Conservation (phyloP, 2,797 vertebrate species). For the Eulemur albifrons region DNA sequence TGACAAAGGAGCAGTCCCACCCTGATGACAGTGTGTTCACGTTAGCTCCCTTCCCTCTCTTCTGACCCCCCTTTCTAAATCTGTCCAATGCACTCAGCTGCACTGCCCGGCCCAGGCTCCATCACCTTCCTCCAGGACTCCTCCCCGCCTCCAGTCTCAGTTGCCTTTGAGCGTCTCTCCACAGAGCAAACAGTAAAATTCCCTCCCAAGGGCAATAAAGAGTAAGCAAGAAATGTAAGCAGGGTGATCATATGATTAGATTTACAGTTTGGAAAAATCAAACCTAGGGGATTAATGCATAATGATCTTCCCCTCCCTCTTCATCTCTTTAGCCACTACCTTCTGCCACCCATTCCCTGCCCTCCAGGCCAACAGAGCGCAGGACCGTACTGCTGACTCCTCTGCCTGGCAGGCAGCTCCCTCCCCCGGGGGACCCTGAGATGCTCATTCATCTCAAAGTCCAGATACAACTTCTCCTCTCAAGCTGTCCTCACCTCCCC, state of each 20-base stretch:
- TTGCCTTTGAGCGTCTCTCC: neutral
- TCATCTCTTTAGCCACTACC: neutral
- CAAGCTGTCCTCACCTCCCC: neutral
- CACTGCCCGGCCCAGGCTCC: neutral
- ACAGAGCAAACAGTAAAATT: neutral
- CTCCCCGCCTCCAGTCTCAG: neutral
- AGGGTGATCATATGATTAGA: neutral
- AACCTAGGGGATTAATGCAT: neutral
- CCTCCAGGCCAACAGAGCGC: neutral
- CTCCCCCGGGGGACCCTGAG: neutral
- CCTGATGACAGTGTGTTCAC: rapidly evolving
- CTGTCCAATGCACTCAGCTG: no score
- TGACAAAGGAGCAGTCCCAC: neutral
- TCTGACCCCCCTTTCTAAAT: neutral
- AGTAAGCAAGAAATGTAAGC: slow-evolving; percentile 33
- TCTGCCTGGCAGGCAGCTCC: neutral
- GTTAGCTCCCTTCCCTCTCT: neutral
- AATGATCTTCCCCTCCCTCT: neutral
- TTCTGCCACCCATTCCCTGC: neutral
- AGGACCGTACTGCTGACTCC: neutral
- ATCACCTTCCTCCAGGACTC: neutral
- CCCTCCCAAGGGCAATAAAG: neutral
- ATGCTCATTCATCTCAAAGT: neutral
- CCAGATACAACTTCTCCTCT: neutral
- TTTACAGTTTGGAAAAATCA: slow-evolving; percentile 33